A percentile compares a stretch with the other conserved stretches of the same genome.
Conservation (phyloP, 2,888 invertebrate genomes). For the Melanchra persicariae region DNA sequence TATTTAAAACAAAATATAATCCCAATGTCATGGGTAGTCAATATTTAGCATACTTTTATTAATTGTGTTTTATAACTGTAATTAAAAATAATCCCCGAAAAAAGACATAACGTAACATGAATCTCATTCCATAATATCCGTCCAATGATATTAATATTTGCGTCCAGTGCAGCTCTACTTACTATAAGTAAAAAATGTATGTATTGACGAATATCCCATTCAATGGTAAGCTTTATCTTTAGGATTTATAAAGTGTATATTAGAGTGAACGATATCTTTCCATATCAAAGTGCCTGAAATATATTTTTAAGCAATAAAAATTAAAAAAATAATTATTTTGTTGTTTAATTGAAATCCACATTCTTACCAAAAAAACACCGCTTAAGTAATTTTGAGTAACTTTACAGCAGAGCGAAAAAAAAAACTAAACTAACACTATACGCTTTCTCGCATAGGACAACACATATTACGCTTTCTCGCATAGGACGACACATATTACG, state of each 20-base stretch:
- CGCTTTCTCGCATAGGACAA: too few relatives aligned
- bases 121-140: slow-evolving; percentile 34
- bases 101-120: slow-evolving; percentile 12
- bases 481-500: too few relatives aligned
- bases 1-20: not conserved
- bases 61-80: not conserved
- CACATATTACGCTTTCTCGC: too few relatives aligned
- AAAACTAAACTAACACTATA: too few relatives aligned
- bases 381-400: too few relatives aligned
- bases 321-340: not conserved
- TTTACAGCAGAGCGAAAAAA: too few relatives aligned
- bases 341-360: not conserved
- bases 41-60: not conserved
- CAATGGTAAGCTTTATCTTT: slow-evolving; percentile 23
- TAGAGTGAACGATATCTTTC: slow-evolving; percentile 48
- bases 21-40: not conserved
- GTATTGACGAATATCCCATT: slow-evolving; percentile 19
- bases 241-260: slow-evolving; percentile 47
- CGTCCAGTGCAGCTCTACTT: slow-evolving; percentile 19
- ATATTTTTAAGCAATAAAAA: slow-evolving; percentile 57
- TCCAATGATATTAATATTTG: slow-evolving; percentile 35
- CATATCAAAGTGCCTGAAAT: slow-evolving; percentile 63
- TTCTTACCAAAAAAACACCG: not conserved
- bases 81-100: not conserved
- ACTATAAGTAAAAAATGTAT: slow-evolving; percentile 4